Conservation (phyloP, 2,113 vertebrate species). For the Pelusios castaneus region DNA sequence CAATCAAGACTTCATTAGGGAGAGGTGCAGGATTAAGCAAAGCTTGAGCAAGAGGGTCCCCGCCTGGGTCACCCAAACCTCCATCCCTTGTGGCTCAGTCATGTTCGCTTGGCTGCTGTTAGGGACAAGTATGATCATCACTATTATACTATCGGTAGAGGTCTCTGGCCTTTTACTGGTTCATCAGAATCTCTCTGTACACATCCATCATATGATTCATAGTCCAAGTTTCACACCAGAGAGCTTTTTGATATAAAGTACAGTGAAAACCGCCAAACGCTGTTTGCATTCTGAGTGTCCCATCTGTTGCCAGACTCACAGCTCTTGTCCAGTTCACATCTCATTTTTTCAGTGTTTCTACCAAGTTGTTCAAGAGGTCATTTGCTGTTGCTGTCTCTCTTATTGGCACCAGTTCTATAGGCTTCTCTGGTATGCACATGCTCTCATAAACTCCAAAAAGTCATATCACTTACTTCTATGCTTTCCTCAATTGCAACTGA, state of each 20-base stretch:
- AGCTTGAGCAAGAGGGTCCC: too few relatives aligned
- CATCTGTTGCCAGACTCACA: neutral
- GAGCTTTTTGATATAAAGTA: conserved; percentile 58
- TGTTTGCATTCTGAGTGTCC: neutral
- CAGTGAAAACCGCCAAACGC: conserved; percentile 50
- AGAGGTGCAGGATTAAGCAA: too few relatives aligned
- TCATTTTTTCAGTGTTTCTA: neutral
- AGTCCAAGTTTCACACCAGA: conserved; percentile 42
- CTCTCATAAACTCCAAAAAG: conserved; percentile 32
- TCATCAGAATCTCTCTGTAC: too few relatives aligned
- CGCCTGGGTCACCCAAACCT: too few relatives aligned
- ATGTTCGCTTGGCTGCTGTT: too few relatives aligned
- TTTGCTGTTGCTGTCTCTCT: neutral
- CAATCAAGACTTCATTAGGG: too few relatives aligned
- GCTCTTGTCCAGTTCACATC: neutral
- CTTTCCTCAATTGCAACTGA: conserved; percentile 59
- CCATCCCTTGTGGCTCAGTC: too few relatives aligned
- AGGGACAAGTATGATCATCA: too few relatives aligned
- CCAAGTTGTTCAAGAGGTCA: conserved; percentile 4
- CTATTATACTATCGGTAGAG: too few relatives aligned
- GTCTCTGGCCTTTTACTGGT: too few relatives aligned
- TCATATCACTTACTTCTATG: conserved; percentile 56
- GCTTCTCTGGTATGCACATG: conserved; percentile 39
- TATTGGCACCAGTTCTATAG: conserved; percentile 56
- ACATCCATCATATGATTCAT: conserved; percentile 56